phyloP scores from a whole-genome alignment of 2,888 invertebrate genomes.

The Noctua janthina region DNA sequence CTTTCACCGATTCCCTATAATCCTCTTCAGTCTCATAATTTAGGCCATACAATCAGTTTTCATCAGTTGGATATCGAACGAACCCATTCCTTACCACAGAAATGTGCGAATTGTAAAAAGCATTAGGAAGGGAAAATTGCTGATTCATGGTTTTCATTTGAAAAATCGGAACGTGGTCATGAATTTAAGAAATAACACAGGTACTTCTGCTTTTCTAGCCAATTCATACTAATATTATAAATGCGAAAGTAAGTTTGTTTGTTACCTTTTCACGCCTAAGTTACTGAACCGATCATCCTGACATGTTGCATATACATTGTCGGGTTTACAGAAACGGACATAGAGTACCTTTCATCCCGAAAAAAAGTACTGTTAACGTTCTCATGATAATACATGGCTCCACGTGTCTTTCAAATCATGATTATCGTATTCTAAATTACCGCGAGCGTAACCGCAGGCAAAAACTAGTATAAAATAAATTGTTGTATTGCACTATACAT shows the following conservation, averaged over 20 bases:
- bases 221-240: no score
- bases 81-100: not conserved
- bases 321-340: no score
- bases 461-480: not conserved
- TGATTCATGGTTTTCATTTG: conserved; percentile 16
- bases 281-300: no score
- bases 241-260: no score
- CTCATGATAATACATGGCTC: no score
- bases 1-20: conserved; percentile 8
- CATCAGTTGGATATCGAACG: conserved; percentile 20
- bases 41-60: conserved; percentile 18
- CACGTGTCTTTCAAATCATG: no score
- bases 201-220: not conserved
- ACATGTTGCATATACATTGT: no score
- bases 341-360: no score
- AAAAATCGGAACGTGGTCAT: not conserved
- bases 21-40: not conserved
- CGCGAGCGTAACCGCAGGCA: no score
- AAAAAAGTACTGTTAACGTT: no score
- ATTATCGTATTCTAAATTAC: no score
- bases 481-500: not conserved
- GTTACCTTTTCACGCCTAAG: no score
- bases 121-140: conserved; percentile 1
- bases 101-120: conserved; percentile 1
- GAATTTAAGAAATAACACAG: not conserved